Conservation (phyloP, 2,888 invertebrate species). For the Nemurella pictetii region DNA sequence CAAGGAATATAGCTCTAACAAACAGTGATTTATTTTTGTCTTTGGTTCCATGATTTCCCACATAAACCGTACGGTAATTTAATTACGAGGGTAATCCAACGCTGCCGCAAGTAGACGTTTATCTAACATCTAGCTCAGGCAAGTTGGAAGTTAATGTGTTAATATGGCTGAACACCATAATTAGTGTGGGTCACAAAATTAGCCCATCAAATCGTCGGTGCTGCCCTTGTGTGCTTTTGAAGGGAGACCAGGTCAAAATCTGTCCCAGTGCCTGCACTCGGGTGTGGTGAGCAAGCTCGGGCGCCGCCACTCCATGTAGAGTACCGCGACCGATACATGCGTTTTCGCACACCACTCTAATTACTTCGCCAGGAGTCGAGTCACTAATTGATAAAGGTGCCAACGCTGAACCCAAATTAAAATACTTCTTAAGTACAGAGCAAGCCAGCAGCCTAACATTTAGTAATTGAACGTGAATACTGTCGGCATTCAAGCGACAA, state of each 20-base stretch:
- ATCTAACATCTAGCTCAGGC: neutral
- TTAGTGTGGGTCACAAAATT: neutral
- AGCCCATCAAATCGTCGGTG: neutral
- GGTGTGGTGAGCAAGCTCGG: too few species aligned
- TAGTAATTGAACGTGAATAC: too few species aligned
- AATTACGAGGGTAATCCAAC: neutral
- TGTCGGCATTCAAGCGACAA: too few species aligned
- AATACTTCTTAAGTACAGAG: too few species aligned
- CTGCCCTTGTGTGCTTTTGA: neutral
- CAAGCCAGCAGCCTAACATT: too few species aligned
- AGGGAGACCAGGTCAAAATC: neutral
- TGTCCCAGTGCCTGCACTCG: neutral
- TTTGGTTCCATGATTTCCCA: neutral
- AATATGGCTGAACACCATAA: neutral
- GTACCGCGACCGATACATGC: too few species aligned
- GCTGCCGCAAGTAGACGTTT: neutral
- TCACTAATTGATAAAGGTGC: too few species aligned
- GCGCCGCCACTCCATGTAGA: too few species aligned
- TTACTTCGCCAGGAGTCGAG: neutral
- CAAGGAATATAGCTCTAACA: too few species aligned
- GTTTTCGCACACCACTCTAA: neutral
- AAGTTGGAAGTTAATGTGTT: neutral
- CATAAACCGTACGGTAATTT: neutral
- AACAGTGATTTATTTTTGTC: too few species aligned
- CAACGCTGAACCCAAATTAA: too few species aligned